Base-by-base conservation (phyloP, 64 coral and sea anemone species). In the Actinia equina region DNA sequence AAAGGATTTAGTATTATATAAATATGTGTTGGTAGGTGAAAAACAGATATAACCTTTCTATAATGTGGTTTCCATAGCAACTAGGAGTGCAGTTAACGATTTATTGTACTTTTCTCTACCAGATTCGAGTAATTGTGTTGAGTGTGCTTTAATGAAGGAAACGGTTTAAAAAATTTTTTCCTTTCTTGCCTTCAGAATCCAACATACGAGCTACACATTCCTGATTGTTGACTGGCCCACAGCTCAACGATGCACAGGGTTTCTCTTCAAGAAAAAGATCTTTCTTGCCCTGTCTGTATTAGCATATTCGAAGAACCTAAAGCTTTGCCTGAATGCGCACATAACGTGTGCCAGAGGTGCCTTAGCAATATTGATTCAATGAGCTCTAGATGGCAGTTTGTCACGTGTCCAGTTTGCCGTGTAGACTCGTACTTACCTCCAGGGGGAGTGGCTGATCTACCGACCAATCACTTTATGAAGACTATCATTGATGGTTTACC, bases 211-310 rank as follows among this genome's bases (percentile, higher is more conserved):
- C 30, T 37, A 37, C 30, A 37, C 30, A 37, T 37, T 49, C 46
- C 46, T 49, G 46, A 8, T 49, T 8, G 4, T 6, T 49, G 4
- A 49, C 46, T 49, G 46, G 46, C 30, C 14, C 17, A 17, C 20
- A 20, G 20, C 19, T 22, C 62, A n/a, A 65, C 10, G 10, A 65
- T 65, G 19, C 62, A 65, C 6, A 22, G 15, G 7, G n/a, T 65
- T 65, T 23, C 41, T 5, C n/a, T 81, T 8, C n/a, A 18, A 81
- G 90, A 89, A 86, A 55, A 92, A 77, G 94, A 95, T 83, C 78
- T 88, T 18, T 77, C 83, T 89, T 95, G 94, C 83, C 94, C 94
- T 9, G 82, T 95, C 30, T 95, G 94, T 25, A 87, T 95, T 23
- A 86, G 92, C 4, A 83, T 86, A 9, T 95, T 92, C 83, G 76